These are phyloP conservation scores for Drosophila acutilabella DNA, from an alignment of 2,888 invertebrate genomes.

Conservation along the genomic window DNA sequence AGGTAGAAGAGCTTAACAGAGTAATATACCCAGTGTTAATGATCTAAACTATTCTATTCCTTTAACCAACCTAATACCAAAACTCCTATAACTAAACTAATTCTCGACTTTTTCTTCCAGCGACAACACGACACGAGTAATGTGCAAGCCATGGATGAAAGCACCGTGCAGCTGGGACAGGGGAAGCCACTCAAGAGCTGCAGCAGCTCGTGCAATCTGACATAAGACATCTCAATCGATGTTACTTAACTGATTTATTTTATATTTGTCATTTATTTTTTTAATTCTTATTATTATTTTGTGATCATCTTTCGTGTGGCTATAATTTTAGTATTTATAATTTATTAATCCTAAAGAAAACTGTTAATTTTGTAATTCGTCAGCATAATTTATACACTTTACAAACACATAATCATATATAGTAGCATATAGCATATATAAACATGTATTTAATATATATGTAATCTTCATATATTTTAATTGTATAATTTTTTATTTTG, in stretches of 20 bases:
- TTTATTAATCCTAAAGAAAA: slow-evolving; percentile 47
- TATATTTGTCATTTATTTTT: slow-evolving; percentile 20
- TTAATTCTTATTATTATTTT: slow-evolving; percentile 52
- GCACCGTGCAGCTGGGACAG: slow-evolving; percentile 89
- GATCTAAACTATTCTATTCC: background rate
- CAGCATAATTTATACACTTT: slow-evolving; percentile 60
- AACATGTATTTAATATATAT: slow-evolving; percentile 11
- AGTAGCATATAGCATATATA: slow-evolving; percentile 4
- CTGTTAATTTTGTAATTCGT: slow-evolving; percentile 52
- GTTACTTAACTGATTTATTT: background rate
- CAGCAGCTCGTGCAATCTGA: slow-evolving; percentile 87
- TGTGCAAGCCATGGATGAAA: slow-evolving; percentile 87
- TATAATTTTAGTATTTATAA: slow-evolving; percentile 68
- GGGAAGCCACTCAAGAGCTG: slow-evolving; percentile 88
- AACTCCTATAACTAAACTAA: background rate
- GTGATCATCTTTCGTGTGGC: slow-evolving; percentile 74
- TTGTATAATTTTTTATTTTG: slow-evolving; percentile 47
- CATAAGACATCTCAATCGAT: slow-evolving; percentile 62
- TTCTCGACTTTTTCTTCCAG: slow-evolving; percentile 85
- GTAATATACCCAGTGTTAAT: too few relatives aligned
- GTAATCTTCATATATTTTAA: slow-evolving; percentile 2
- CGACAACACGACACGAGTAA: slow-evolving; percentile 90
- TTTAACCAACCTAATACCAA: background rate
- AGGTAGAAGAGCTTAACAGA: slow-evolving; percentile 86
- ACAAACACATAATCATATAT: slow-evolving; percentile 48